Evolutionary conservation across 2,888 invertebrate species (phyloP).

Genomic region (Clusia tigrina): DNA sequence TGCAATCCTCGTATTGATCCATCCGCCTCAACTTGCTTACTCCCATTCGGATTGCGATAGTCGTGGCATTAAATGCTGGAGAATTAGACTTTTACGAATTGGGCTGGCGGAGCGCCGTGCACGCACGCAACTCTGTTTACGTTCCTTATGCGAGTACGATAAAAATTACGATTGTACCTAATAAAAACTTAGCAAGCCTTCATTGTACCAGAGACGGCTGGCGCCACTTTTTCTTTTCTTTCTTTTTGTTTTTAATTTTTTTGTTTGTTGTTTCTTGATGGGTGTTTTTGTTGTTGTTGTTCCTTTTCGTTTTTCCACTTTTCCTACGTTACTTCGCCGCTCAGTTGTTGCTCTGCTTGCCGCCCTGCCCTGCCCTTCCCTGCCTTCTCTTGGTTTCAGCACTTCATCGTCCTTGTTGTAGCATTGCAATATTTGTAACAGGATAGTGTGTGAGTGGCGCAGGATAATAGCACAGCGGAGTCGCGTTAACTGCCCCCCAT

Average conservation of each 20-base stretch:
- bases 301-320: not conserved
- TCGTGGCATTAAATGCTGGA: not conserved
- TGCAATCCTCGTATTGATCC: not conserved
- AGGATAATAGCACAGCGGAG: constrained; percentile 5
- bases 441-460: not conserved
- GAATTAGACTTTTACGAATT: not conserved
- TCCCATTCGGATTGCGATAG: not conserved
- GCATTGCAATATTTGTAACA: no score
- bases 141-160: not conserved
- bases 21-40: not conserved
- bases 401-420: no score
- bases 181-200: not conserved
- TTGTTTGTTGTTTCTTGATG: not conserved
- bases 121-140: not conserved
- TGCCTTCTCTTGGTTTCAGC: no score
- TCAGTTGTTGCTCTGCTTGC: not conserved
- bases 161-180: not conserved
- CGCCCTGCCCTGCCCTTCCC: no score
- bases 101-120: not conserved
- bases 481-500: constrained; percentile 2
- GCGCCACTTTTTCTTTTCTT: not conserved
- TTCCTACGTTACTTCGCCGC: not conserved
- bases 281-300: not conserved
- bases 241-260: not conserved
- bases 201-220: not conserved